Conservation (phyloP, 2,113 vertebrate species). For the Panthera uncia region DNA sequence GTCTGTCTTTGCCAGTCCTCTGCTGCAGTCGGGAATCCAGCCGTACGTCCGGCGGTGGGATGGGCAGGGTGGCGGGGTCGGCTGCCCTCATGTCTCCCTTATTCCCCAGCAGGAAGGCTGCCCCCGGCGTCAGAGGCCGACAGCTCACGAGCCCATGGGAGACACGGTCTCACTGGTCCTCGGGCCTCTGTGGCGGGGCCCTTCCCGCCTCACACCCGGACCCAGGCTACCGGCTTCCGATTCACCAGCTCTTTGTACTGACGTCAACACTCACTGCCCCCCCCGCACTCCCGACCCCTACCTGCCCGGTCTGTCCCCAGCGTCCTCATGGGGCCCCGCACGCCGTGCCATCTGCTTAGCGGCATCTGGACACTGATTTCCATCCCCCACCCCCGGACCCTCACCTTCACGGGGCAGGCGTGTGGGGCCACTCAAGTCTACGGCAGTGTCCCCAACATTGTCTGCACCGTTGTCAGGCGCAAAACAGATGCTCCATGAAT, state of each 20-base stretch:
- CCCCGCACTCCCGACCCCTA: rapidly evolving
- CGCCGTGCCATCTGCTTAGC: neutral
- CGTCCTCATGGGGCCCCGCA: neutral
- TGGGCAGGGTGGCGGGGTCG: neutral
- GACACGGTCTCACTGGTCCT: neutral
- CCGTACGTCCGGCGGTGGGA: too few species aligned
- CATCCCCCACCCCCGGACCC: neutral
- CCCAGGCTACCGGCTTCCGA: neutral
- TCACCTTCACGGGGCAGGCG: neutral
- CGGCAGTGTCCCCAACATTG: neutral
- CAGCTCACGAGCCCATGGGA: neutral
- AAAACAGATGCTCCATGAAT: neutral
- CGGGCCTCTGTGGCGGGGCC: neutral
- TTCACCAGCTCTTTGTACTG: too few species aligned
- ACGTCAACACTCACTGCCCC: neutral
- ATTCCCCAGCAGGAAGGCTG: neutral
- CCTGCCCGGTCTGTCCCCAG: rapidly evolving
- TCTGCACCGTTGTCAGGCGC: neutral
- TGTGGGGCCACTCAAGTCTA: neutral
- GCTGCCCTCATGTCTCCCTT: neutral
- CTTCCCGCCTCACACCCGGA: neutral
- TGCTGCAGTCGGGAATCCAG: neutral
- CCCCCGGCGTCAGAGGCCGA: too few species aligned
- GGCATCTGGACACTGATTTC: neutral
- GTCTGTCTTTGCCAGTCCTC: neutral